phyloP scores from a whole-genome alignment of 1,140 invertebrate species.

The Eupristina koningsbergeri region DNA sequence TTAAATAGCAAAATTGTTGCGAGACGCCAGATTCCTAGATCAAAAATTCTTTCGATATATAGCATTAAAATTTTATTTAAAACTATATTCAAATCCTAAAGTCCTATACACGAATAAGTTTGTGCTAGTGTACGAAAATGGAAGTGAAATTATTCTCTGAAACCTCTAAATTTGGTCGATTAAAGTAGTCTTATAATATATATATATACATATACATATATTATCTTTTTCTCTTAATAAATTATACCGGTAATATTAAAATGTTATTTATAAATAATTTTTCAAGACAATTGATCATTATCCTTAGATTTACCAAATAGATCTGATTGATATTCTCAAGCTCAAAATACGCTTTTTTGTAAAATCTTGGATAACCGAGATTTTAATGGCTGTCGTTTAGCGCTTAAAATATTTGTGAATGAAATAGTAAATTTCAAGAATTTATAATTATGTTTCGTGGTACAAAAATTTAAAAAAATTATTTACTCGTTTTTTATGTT shows the following conservation, averaged over 20 bases:
- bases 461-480: no score
- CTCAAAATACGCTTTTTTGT: no score
- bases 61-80: neutral
- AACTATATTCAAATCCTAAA: neutral
- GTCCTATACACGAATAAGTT: neutral
- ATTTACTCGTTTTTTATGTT: no score
- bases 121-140: neutral
- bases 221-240: neutral
- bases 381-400: no score
- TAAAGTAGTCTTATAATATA: neutral
- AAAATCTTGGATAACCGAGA: no score
- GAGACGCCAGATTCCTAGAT: neutral
- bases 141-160: slow-evolving; percentile 29
- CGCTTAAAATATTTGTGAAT: no score
- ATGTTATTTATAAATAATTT: slow-evolving; percentile 34
- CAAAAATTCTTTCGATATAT: neutral
- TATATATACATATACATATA: no score
- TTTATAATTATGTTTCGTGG: no score
- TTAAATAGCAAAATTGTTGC: neutral
- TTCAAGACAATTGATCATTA: neutral
- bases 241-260: slow-evolving; percentile 1
- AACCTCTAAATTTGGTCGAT: slow-evolving; percentile 34
- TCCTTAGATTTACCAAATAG: neutral
- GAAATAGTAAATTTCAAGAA: no score
- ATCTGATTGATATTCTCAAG: neutral